A percentile compares a stretch with the other conserved stretches of the same genome.
phyloP scores from a whole-genome alignment of 2,797 vertebrate species.

The Rhincodon typus region DNA sequence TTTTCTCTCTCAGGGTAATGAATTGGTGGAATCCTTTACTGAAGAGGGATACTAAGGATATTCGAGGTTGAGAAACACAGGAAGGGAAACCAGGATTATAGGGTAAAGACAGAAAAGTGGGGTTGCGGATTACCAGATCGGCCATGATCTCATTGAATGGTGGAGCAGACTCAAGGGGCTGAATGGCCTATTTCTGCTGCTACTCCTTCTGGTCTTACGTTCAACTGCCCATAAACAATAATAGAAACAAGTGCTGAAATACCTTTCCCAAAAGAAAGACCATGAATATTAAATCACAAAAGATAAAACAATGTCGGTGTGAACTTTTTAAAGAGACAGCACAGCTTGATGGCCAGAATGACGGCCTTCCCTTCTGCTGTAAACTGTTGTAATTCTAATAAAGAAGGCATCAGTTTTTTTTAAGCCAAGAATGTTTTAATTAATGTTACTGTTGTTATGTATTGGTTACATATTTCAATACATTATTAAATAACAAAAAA shows the following conservation, averaged over 20 bases:
- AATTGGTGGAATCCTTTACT: no score
- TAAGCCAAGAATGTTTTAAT: not conserved
- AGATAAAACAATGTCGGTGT: not conserved
- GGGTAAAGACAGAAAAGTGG: no score
- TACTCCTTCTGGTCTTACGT: no score
- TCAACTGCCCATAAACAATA: not conserved
- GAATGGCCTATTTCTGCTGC: no score
- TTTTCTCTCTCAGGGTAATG: no score
- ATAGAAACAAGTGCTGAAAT: not conserved
- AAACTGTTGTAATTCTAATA: not conserved
- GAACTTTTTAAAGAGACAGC: not conserved
- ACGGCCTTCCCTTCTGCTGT: not conserved
- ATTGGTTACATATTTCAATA: not conserved
- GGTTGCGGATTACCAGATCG: no score
- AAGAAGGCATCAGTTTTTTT: not conserved
- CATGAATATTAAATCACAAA: not conserved
- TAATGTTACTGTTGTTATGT: not conserved
- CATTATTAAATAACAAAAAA: not conserved
- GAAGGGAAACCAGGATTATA: no score
- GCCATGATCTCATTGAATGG: no score
- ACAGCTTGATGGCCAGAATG: not conserved
- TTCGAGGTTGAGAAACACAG: no score
- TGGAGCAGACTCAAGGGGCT: no score
- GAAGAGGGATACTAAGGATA: no score
- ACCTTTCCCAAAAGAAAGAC: not conserved